Evolutionary conservation across 1,140 invertebrate genomes (phyloP).

Genomic region (Ips typographus): DNA sequence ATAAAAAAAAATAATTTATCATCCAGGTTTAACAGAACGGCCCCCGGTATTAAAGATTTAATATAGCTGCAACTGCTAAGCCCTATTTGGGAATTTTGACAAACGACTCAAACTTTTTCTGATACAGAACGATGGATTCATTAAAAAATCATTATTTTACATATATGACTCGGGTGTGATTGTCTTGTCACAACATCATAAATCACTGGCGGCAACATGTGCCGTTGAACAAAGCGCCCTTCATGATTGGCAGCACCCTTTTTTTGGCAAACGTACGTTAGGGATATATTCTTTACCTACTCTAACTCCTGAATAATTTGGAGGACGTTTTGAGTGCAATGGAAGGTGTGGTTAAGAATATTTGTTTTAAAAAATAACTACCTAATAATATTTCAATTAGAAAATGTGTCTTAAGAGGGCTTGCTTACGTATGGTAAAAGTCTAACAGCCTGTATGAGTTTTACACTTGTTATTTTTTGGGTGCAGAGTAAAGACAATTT

Average conservation of each 20-base stretch:
- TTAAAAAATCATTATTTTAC: slow-evolving; percentile 33
- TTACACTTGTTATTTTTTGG: too few species aligned
- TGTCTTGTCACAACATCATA: slow-evolving; percentile 33
- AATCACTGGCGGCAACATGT: slow-evolving; percentile 28
- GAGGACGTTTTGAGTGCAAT: too few species aligned
- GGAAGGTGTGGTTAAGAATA: too few species aligned
- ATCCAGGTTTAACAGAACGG: neutral
- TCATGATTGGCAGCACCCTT: slow-evolving; percentile 17
- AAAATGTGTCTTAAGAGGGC: too few species aligned
- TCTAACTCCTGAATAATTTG: too few species aligned
- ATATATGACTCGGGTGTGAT: slow-evolving; percentile 31
- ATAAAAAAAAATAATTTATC: slow-evolving; percentile 29
- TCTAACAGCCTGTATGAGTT: too few species aligned
- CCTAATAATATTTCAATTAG: too few species aligned
- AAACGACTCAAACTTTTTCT: slow-evolving; percentile 34
- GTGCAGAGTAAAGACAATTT: too few species aligned
- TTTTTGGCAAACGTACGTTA: too few species aligned
- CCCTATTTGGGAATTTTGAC: slow-evolving; percentile 30
- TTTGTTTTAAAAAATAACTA: too few species aligned
- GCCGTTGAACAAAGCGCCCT: slow-evolving; percentile 18
- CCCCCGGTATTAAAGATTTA: slow-evolving; percentile 28
- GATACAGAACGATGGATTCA: slow-evolving; percentile 23
- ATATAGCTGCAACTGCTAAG: slow-evolving; percentile 30
- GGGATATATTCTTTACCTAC: too few species aligned
- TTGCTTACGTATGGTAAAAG: too few species aligned